Evolutionary conservation across 2,888 invertebrate species (phyloP).

Genomic region (Agrotis clavis): DNA sequence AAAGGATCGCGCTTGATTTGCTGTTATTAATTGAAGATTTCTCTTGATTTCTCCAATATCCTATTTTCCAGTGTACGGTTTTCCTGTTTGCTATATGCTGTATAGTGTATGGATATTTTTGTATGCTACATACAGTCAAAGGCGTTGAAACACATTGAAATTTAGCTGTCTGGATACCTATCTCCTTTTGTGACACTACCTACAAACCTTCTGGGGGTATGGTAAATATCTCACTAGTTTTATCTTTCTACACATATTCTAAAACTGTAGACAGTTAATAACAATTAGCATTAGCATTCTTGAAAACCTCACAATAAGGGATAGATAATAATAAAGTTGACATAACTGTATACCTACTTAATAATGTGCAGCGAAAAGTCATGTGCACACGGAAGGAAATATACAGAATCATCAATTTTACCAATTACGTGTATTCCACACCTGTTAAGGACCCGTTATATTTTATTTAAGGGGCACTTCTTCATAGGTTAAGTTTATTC

Average conservation of each 20-base stretch:
- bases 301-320: slow-evolving; percentile 42
- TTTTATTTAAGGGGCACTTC: slow-evolving; percentile 22
- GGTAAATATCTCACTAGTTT: neutral
- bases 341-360: slow-evolving; percentile 42
- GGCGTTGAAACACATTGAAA: too few species aligned
- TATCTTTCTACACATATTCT: neutral
- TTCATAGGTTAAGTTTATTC: slow-evolving; percentile 30
- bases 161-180: too few species aligned
- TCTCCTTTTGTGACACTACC: too few species aligned
- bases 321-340: slow-evolving; percentile 41
- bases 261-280: slow-evolving; percentile 18
- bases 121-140: too few species aligned
- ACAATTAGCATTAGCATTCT: slow-evolving; percentile 54
- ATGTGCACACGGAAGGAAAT: slow-evolving; percentile 63
- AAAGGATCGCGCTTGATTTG: too few species aligned
- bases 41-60: too few species aligned
- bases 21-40: too few species aligned
- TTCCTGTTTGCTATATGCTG: too few species aligned
- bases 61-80: too few species aligned
- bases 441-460: slow-evolving; percentile 57
- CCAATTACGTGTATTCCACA: slow-evolving; percentile 61
- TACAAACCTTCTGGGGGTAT: neutral
- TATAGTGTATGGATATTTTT: too few species aligned
- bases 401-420: slow-evolving; percentile 64
- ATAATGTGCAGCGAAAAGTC: slow-evolving; percentile 66